Evolutionary conservation across 2,888 invertebrate genomes (phyloP), one percentile per base, ranked within the genome.

Genomic region (Acanthoscelides obtectus): DNA sequence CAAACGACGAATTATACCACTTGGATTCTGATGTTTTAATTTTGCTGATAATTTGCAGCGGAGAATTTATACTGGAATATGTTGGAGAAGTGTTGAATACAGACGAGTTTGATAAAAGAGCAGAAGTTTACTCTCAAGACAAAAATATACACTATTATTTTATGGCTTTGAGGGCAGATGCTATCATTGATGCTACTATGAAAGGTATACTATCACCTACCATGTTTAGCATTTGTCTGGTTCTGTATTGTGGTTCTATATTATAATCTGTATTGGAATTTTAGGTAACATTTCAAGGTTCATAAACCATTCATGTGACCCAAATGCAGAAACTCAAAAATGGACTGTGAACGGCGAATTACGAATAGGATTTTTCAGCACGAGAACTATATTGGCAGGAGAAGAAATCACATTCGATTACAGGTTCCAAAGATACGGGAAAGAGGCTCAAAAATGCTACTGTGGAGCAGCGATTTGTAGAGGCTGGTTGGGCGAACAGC

Each of bases 341-440:
- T 96, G 96, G 96, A 96, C 95, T 0, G 96, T 96, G 0, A 95
- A 95, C 81, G 96, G 96, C 0, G 96, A 97, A 84, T 86, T 98
- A 67, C 88, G 99, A 77, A 96, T 99, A 79, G 99, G 99, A 0
- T 99, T 99, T 87, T 99, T 99, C 86, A 94, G 97, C 77, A 93
- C 92, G 74, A 89, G 93, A 76, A 90, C 91, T 27, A 94, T 99
- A 72, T 85, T 88, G 69, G 89, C 91, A 0, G 96, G 96, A 0
- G 98, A 99, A 84, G 99, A 99, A 87, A 93, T 99, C 70, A 99
- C 98, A 0, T 99, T 99, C 86, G 98, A 99, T 85, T 99, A 99
- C 85, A 95, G 98, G 86, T 98, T 98, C 86, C 96, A 99, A 85
- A 89, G 97, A 81, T 98, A 98, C 87, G 98, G 96, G 5, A 94